phyloP scores from a whole-genome alignment of 2,797 vertebrate species.

The Cheirogaleus major region DNA sequence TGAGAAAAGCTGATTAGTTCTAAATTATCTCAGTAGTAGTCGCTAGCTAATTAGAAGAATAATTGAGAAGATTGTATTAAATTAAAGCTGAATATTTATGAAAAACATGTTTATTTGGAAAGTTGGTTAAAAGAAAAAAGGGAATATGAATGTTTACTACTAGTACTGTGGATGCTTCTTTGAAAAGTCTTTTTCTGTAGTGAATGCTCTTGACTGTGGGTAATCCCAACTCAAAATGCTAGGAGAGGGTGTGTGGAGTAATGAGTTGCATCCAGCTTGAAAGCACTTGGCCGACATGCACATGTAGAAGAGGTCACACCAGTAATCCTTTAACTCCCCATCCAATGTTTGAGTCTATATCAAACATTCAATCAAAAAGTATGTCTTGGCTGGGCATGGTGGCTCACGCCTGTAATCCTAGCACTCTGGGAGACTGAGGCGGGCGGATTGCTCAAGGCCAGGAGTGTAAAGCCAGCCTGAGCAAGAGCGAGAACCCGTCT shows the following conservation, averaged over 20 bases:
- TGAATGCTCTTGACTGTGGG: background rate
- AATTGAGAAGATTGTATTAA: background rate
- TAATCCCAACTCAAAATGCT: background rate
- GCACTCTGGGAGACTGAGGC: no score
- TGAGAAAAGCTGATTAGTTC: slow-evolving; percentile 36
- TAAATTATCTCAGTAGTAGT: background rate
- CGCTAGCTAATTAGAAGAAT: slow-evolving; percentile 16
- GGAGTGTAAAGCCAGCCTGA: no score
- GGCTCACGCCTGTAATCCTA: no score
- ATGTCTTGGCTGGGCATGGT: background rate
- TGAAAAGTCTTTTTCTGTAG: background rate
- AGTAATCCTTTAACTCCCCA: background rate
- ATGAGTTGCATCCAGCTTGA: background rate
- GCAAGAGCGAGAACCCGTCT: no score
- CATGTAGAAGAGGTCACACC: background rate
- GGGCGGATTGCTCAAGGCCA: no score
- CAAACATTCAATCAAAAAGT: background rate
- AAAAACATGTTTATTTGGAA: background rate
- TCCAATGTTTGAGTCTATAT: background rate
- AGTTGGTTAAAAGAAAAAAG: background rate
- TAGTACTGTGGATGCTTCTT: background rate
- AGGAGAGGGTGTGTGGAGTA: accelerated
- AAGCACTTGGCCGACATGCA: background rate
- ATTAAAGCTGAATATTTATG: background rate
- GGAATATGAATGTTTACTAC: background rate